A percentile compares a stretch with the other conserved stretches of the same genome.
Evolutionary conservation across 1,140 invertebrate genomes (phyloP).

Genomic region (Drosophila parvula): DNA sequence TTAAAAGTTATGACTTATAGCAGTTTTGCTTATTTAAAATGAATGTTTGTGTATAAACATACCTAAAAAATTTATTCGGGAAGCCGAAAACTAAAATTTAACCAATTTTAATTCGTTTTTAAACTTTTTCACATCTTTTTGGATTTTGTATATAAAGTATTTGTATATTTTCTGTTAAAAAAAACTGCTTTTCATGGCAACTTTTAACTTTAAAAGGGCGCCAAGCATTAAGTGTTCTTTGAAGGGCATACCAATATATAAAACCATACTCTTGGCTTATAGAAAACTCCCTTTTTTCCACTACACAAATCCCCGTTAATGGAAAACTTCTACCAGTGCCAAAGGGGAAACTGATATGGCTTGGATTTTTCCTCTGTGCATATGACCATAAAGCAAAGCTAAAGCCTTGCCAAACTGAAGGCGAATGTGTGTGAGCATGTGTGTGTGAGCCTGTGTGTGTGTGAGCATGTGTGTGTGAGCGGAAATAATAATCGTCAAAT

Average conservation of each 20-base stretch:
- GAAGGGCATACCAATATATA: no score
- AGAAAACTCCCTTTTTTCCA: not conserved
- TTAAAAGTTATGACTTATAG: not conserved
- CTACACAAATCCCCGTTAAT: no score
- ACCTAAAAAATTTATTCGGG: not conserved
- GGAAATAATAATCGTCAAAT: constrained; percentile 80
- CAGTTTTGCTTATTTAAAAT: not conserved
- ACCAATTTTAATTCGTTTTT: not conserved
- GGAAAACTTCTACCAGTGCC: not conserved
- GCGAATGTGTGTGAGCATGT: constrained; percentile 1
- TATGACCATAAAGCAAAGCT: constrained; percentile 26
- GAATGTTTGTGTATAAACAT: no score
- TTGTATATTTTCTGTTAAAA: not conserved
- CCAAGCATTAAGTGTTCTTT: not conserved
- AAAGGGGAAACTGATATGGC: not conserved
- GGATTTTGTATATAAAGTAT: not conserved
- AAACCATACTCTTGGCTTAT: not conserved
- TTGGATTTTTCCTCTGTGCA: constrained; percentile 25
- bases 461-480: constrained; percentile 48
- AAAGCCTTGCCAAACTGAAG: constrained; percentile 21
- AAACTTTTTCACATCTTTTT: no score
- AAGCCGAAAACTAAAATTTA: not conserved
- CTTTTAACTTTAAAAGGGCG: no score
- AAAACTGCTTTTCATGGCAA: not conserved
- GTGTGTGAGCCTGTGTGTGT: constrained; percentile 43